Conservation (phyloP, 2,888 invertebrate genomes). For the Seira ritae region DNA sequence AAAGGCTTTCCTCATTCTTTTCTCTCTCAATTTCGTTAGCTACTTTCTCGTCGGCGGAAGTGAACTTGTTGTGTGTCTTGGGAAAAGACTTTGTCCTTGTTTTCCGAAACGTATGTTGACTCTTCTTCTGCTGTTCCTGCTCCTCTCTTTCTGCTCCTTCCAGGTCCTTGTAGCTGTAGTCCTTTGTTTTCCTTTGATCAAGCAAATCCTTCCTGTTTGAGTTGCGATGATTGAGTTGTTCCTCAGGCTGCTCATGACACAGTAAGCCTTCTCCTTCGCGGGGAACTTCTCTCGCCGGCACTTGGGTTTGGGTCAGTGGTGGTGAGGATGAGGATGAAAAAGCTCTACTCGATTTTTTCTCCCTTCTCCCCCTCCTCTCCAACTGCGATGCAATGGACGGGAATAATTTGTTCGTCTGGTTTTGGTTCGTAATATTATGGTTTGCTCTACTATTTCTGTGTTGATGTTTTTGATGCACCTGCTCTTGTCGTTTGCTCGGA, state of each 20-base stretch:
- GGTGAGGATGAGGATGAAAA: conserved; percentile 37
- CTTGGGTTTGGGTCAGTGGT: conserved; percentile 40
- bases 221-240: conserved; percentile 60
- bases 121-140: conserved; percentile 12
- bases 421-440: conserved; percentile 9
- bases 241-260: conserved; percentile 56
- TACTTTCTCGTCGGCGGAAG: conserved; percentile 33
- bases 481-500: not conserved
- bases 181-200: conserved; percentile 56
- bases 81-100: conserved; percentile 17
- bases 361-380: conserved; percentile 33
- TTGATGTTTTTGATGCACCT: conserved; percentile 3
- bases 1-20: conserved; percentile 36
- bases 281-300: conserved; percentile 34
- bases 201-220: conserved; percentile 55
- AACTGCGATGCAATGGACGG: conserved; percentile 57
- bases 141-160: conserved; percentile 9
- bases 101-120: conserved; percentile 19
- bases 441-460: conserved; percentile 19
- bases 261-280: not conserved
- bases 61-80: not conserved
- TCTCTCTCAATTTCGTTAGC: conserved; percentile 42
- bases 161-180: conserved; percentile 29
- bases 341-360: conserved; percentile 44
- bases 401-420: conserved; percentile 56